A percentile compares a stretch with the other conserved stretches of the same genome.
Conservation (phyloP, 2,888 invertebrate species). For the Scaptomyza tumidula region DNA sequence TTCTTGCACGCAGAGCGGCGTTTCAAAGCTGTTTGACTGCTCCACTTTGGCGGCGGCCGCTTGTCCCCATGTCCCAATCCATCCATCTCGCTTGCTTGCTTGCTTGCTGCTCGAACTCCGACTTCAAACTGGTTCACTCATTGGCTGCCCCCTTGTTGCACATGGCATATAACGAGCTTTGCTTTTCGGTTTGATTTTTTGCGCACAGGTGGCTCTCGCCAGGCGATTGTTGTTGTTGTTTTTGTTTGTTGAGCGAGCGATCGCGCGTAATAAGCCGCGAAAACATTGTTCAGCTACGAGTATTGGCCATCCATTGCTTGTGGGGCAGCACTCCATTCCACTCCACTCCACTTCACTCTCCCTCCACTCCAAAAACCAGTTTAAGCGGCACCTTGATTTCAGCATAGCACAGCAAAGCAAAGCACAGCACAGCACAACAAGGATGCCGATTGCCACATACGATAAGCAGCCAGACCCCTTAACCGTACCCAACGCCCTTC, state of each 20-base stretch:
- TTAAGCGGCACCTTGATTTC: conserved; percentile 65
- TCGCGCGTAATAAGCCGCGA: conserved; percentile 82
- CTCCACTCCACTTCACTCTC: no score
- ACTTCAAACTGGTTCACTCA: conserved; percentile 69
- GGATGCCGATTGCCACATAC: conserved; percentile 54
- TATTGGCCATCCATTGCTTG: conserved; percentile 49
- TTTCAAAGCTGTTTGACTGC: conserved; percentile 80
- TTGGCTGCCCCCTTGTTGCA: conserved; percentile 22
- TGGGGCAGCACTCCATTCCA: no score
- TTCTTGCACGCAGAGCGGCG: conserved; percentile 53
- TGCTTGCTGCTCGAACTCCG: conserved; percentile 8
- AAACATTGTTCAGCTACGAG: conserved; percentile 78
- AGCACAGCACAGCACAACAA: conserved; percentile 45
- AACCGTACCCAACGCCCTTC: no score
- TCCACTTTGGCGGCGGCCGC: conserved; percentile 72
- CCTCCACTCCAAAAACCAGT: conserved; percentile 50
- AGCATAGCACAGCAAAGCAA: conserved; percentile 29
- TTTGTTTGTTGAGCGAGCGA: conserved; percentile 53
- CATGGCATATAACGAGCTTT: conserved; percentile 68
- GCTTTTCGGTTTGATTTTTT: conserved; percentile 76
- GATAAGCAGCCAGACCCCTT: conserved; percentile 33
- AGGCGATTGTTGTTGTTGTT: conserved; percentile 22
- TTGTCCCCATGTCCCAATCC: conserved; percentile 62
- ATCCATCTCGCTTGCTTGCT: conserved; percentile 37
- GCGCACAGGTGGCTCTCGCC: conserved; percentile 71